A percentile compares a stretch with the other conserved stretches of the same genome.
Conservation (phyloP, 1,140 invertebrate genomes). For the Drosophila serrata region DNA sequence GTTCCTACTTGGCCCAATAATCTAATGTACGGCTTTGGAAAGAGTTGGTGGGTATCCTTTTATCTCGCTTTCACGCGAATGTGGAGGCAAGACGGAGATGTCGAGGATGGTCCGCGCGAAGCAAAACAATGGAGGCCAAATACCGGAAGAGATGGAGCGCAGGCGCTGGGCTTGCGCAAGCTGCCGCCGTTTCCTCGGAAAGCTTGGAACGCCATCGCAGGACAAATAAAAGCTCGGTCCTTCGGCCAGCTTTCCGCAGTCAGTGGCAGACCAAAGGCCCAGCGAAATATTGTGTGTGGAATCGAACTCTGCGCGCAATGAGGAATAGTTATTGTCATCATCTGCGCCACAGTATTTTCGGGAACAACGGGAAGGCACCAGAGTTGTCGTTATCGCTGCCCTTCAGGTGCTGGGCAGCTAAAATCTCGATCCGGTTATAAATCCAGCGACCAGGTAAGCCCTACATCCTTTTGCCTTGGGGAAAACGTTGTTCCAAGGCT, state of each 20-base stretch:
- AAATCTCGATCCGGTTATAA: constrained; percentile 24
- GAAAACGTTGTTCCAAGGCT: constrained; percentile 21
- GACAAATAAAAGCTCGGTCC: constrained; percentile 70
- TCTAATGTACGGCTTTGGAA: not conserved
- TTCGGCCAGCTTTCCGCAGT: constrained; percentile 64
- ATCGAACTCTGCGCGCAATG: constrained; percentile 24
- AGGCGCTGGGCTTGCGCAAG: constrained; percentile 48
- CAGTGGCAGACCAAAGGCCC: constrained; percentile 50
- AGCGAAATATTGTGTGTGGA: constrained; percentile 42
- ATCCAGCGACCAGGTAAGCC: constrained; percentile 35
- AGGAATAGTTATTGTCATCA: constrained; percentile 29
- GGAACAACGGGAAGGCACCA: constrained; percentile 2
- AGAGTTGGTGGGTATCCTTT: not conserved
- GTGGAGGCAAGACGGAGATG: constrained; percentile 30
- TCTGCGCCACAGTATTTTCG: constrained; percentile 19
- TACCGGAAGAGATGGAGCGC: constrained; percentile 64
- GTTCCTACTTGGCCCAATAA: not conserved
- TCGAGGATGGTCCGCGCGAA: constrained; percentile 43
- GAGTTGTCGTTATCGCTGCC: not conserved
- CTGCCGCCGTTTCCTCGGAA: constrained; percentile 31
- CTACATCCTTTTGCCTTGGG: constrained; percentile 11
- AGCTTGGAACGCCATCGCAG: constrained; percentile 39
- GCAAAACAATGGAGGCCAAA: constrained; percentile 63
- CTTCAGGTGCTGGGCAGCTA: constrained; percentile 4
- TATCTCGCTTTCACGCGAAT: constrained; percentile 56